Percentiles rank a stretch among this genome's conserved stretches.
Conservation (phyloP, 2,797 vertebrate species). For the Sebastes matsubarae region DNA sequence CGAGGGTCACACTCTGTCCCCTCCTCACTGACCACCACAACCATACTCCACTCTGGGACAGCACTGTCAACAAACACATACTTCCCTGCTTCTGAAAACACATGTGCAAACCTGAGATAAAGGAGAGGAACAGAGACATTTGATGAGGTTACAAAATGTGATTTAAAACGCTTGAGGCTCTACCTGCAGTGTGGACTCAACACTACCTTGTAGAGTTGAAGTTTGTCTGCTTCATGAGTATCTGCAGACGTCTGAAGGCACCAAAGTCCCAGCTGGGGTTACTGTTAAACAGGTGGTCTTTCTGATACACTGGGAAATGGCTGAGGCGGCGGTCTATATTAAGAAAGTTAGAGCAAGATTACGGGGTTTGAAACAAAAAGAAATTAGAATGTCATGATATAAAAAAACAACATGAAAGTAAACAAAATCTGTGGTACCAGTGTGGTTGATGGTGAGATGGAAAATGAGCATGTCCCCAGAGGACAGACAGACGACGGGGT, state of each 20-base stretch:
- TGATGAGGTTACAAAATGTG: background rate
- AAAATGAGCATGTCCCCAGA: constrained; percentile 89
- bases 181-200: background rate
- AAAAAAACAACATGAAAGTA: background rate
- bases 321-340: constrained; percentile 85
- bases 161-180: background rate
- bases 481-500: constrained; percentile 88
- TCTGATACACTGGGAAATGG: constrained; percentile 93
- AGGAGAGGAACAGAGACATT: background rate
- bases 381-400: background rate
- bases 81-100: constrained; percentile 88
- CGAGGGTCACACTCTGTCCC: constrained; percentile 80
- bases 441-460: constrained; percentile 86
- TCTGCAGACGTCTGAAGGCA: constrained; percentile 86
- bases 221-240: constrained; percentile 87
- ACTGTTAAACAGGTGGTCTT: constrained; percentile 92
- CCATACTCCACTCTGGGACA: constrained; percentile 79
- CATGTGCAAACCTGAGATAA: constrained; percentile 88
- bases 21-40: constrained; percentile 87
- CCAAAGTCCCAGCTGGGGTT: constrained; percentile 94
- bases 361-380: background rate
- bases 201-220: constrained; percentile 87
- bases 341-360: background rate
- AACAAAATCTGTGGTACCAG: constrained; percentile 55
- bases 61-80: constrained; percentile 89